These are phyloP conservation scores for Penaeus japonicus DNA, from an alignment of 1,140 invertebrate species.

Conservation along the genomic window DNA sequence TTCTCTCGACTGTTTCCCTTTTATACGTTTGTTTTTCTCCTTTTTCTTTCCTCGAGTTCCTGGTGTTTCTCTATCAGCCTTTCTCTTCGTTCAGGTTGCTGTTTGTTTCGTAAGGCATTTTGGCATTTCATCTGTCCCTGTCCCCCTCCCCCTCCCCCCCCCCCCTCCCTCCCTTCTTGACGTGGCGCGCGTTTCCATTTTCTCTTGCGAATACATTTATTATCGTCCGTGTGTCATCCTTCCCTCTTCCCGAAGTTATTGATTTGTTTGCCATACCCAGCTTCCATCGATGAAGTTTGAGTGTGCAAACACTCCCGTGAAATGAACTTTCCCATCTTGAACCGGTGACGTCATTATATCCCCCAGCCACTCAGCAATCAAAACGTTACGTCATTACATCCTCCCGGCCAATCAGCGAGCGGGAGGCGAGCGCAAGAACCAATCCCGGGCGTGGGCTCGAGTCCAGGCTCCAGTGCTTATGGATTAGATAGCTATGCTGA, in stretches of 20 bases:
- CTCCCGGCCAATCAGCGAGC: constrained; percentile 15
- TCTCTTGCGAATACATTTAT: neutral
- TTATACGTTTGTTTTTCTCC: too few species aligned
- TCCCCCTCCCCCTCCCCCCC: too few species aligned
- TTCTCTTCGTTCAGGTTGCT: too few species aligned
- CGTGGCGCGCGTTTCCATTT: neutral
- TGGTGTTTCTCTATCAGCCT: too few species aligned
- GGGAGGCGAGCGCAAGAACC: neutral
- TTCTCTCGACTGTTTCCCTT: too few species aligned
- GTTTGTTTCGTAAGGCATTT: too few species aligned
- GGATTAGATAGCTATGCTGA: constrained; percentile 52
- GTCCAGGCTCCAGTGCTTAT: constrained; percentile 3
- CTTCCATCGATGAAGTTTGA: constrained; percentile 45
- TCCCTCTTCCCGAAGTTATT: constrained; percentile 30
- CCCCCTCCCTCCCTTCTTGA: too few species aligned
- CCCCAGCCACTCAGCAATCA: constrained; percentile 14
- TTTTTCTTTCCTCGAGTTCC: too few species aligned
- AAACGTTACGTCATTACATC: constrained; percentile 40
- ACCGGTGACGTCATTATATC: constrained; percentile 33
- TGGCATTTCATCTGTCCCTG: too few species aligned
- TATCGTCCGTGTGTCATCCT: neutral
- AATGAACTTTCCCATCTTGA: constrained; percentile 52
- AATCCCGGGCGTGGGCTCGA: neutral
- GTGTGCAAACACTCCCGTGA: constrained; percentile 42
- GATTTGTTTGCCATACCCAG: constrained; percentile 47